Percentiles rank a stretch among this genome's conserved stretches.
Evolutionary conservation across 2,797 vertebrate genomes (phyloP).

Genomic region (Pseudocheirus occidentalis): DNA sequence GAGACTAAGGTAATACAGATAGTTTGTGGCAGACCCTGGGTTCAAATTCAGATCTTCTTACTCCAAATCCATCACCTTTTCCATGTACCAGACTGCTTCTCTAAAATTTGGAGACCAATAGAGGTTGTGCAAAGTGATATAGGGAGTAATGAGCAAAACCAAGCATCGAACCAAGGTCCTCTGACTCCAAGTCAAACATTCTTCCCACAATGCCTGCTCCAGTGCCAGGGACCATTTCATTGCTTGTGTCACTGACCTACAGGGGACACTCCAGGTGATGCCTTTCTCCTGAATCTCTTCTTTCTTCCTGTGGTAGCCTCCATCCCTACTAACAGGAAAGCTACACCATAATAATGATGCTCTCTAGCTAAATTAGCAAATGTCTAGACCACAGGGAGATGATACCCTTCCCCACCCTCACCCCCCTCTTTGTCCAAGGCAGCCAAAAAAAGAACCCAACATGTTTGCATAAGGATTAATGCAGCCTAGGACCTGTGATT

Average conservation of each 20-base stretch:
- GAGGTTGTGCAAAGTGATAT: not conserved
- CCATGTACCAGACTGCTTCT: not conserved
- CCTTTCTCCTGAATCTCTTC: not conserved
- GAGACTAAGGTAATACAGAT: not conserved
- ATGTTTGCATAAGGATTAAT: slow-evolving; percentile 50
- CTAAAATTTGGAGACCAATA: not conserved
- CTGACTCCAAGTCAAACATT: not conserved
- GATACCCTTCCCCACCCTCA: not conserved
- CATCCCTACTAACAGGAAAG: not conserved
- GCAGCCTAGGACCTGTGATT: slow-evolving; percentile 41
- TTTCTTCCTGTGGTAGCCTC: not conserved
- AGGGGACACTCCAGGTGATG: not conserved
- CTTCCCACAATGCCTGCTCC: not conserved
- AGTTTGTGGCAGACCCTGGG: not conserved
- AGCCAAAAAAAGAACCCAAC: not conserved
- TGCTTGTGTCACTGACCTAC: not conserved
- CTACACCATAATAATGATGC: not conserved
- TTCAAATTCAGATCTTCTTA: not conserved
- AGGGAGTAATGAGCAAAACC: not conserved
- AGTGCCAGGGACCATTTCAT: not conserved
- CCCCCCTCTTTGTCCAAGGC: slow-evolving; percentile 16
- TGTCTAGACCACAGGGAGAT: not conserved
- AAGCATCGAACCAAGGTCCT: not conserved
- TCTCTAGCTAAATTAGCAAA: not conserved
- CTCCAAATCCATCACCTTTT: not conserved